phyloP scores from a whole-genome alignment of 2,797 vertebrate genomes.

The Schizopygopsis malacanthus region DNA sequence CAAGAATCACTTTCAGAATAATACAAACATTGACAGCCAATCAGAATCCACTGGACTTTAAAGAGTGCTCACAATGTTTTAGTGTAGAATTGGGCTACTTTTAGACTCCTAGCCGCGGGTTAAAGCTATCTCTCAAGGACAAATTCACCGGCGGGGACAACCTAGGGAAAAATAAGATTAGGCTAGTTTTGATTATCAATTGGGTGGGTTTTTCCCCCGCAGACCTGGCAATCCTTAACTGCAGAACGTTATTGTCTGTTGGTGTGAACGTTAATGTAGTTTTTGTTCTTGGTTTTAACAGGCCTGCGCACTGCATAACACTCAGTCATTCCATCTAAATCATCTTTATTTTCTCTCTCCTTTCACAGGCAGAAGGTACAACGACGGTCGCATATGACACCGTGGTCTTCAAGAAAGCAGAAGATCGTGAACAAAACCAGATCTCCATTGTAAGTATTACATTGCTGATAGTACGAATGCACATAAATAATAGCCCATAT shows the following conservation, averaged over 20 bases:
- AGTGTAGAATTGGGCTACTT: too few species aligned
- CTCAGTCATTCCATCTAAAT: neutral
- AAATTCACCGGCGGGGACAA: too few species aligned
- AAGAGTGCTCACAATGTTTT: too few species aligned
- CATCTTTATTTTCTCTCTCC: neutral
- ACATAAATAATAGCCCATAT: neutral
- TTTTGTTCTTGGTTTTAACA: neutral
- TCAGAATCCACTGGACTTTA: too few species aligned
- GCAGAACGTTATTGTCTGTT: neutral
- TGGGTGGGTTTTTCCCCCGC: too few species aligned
- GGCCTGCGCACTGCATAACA: neutral
- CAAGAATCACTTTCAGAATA: neutral
- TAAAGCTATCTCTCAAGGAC: too few species aligned
- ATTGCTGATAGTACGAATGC: neutral
- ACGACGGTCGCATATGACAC: neutral
- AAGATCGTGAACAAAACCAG: neutral
- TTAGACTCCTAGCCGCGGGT: too few species aligned
- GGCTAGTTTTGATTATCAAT: neutral
- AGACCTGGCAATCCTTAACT: neutral
- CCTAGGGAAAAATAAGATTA: neutral
- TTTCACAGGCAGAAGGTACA: neutral
- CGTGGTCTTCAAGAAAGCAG: slow-evolving; percentile 8
- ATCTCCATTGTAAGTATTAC: neutral
- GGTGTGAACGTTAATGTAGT: neutral
- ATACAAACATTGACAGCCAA: neutral